phyloP scores from a whole-genome alignment of 35 echinoderm and acorn worm species.

The Ophioderma brevispina region DNA sequence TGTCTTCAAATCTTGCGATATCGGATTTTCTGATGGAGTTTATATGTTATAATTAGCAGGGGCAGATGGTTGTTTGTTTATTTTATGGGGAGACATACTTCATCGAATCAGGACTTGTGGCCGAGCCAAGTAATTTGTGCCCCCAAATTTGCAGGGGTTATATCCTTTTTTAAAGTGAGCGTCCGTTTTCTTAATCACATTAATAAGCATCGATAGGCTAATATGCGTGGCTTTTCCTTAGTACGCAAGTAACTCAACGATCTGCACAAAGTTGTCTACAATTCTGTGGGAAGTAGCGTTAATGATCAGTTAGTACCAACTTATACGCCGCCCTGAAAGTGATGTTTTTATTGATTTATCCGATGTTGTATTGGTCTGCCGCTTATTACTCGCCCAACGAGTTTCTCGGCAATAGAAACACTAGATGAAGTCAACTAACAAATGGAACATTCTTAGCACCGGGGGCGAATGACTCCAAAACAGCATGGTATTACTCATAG shows the following conservation, averaged over 20 bases:
- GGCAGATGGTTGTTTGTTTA: conserved; percentile 33
- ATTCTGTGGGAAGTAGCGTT: conserved; percentile 28
- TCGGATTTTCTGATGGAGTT: conserved; percentile 53
- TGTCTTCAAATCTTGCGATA: conserved; percentile 53
- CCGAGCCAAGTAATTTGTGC: conserved; percentile 16
- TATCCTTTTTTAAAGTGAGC: conserved; percentile 56
- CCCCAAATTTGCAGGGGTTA: conserved; percentile 58
- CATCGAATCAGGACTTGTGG: conserved; percentile 35
- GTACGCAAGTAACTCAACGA: background rate
- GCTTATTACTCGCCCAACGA: conserved; percentile 31
- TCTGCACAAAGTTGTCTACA: conserved; percentile 7
- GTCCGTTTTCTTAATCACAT: conserved; percentile 48
- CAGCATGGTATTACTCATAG: conserved; percentile 75
- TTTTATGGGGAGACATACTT: conserved; percentile 40
- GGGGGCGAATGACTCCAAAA: background rate
- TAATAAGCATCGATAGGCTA: conserved; percentile 64
- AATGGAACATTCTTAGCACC: background rate
- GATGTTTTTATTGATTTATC: conserved; percentile 53
- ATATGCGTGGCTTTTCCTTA: conserved; percentile 51
- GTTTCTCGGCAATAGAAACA: background rate
- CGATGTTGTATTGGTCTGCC: conserved; percentile 65
- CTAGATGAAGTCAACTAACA: background rate
- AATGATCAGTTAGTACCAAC: conserved; percentile 29
- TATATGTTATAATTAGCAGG: conserved; percentile 61
- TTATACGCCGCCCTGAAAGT: conserved; percentile 23